Evolutionary conservation across 2,888 invertebrate genomes (phyloP).

Genomic region (Andrena marginata): DNA sequence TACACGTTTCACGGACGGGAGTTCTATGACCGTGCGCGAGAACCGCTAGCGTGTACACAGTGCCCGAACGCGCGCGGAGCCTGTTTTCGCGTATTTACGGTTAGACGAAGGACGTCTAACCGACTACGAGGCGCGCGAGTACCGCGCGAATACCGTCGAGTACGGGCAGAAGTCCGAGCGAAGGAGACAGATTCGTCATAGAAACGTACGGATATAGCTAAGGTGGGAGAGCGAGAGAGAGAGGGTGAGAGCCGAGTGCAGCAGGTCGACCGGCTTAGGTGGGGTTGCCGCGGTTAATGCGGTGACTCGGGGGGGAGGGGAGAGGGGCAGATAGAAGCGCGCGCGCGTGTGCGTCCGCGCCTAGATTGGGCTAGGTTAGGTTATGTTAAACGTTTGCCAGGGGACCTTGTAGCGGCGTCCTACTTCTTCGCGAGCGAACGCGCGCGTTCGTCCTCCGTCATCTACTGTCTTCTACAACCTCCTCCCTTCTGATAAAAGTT

Average conservation of each 20-base stretch:
- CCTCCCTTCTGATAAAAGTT: conserved; percentile 29
- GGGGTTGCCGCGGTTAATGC: conserved; percentile 66
- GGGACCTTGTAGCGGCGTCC: conserved; percentile 73
- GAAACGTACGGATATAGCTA: conserved; percentile 30
- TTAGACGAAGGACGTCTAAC: conserved; percentile 65
- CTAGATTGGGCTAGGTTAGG: conserved; percentile 70
- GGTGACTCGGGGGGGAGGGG: conserved; percentile 24
- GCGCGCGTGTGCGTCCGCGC: conserved; percentile 65
- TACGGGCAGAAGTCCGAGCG: conserved; percentile 36
- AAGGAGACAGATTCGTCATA: conserved; percentile 25
- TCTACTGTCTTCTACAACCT: conserved; percentile 36
- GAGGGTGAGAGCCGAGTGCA: conserved; percentile 57
- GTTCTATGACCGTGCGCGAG: conserved; percentile 64
- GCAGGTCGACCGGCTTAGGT: conserved; percentile 66
- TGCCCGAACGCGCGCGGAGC: conserved; percentile 23
- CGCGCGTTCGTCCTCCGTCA: conserved; percentile 61
- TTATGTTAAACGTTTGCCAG: conserved; percentile 69
- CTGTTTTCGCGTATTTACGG: conserved; percentile 67
- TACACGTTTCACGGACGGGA: conserved; percentile 53
- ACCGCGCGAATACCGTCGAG: conserved; percentile 45
- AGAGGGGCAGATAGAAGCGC: conserved; percentile 53
- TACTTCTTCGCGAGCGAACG: conserved; percentile 69
- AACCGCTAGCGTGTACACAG: conserved; percentile 47
- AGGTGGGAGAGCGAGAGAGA: conserved; percentile 41
- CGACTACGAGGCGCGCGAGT: conserved; percentile 54